phyloP scores from a whole-genome alignment of 2,888 invertebrate genomes.

The Melipona bicolor region DNA sequence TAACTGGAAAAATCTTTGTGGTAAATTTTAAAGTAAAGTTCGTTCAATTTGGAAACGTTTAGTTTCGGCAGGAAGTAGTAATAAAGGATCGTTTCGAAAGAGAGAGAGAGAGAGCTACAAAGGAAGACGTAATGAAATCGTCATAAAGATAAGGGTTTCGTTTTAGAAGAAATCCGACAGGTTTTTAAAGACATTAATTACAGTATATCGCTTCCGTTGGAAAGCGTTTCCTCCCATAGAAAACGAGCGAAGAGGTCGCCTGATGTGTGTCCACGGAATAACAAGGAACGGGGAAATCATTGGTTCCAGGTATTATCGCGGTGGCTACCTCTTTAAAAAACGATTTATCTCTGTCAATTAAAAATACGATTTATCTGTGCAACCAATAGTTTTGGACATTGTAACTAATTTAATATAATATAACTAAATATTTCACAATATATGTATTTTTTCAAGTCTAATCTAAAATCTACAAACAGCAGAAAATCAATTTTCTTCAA shows the following conservation, averaged over 20 bases:
- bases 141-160: slow-evolving; percentile 19
- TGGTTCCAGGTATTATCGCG: slow-evolving; percentile 15
- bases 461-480: background rate
- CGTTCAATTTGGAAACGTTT: background rate
- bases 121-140: slow-evolving; percentile 7
- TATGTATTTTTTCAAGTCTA: background rate
- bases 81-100: background rate
- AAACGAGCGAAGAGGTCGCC: slow-evolving; percentile 24
- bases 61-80: background rate
- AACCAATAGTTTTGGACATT: too few relatives aligned
- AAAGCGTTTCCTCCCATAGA: slow-evolving; percentile 48
- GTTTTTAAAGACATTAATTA: slow-evolving; percentile 56
- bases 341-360: background rate
- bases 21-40: background rate
- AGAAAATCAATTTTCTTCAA: background rate
- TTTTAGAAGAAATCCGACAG: slow-evolving; percentile 12
- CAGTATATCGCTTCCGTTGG: slow-evolving; percentile 53
- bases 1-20: background rate
- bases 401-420: background rate
- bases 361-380: too few relatives aligned
- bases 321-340: background rate
- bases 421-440: background rate
- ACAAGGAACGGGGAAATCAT: slow-evolving; percentile 39
- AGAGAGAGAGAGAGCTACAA: background rate
- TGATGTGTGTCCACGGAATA: slow-evolving; percentile 27